Evolutionary conservation across 2,888 invertebrate species (phyloP).

Genomic region (Erebia ligea): DNA sequence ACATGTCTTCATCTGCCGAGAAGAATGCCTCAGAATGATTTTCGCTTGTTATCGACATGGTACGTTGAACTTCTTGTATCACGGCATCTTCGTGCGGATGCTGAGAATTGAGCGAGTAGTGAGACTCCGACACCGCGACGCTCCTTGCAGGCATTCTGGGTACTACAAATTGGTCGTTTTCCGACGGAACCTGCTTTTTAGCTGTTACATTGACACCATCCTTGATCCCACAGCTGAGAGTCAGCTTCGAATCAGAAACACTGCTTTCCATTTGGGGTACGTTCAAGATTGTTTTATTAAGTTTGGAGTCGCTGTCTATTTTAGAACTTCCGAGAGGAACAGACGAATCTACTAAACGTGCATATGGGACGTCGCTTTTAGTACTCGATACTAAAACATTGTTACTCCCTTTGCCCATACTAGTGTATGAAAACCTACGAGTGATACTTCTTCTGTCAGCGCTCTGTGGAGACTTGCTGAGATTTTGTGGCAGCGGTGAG

Average conservation of each 20-base stretch:
- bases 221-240: constrained; percentile 88
- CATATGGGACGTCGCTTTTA: constrained; percentile 89
- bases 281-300: constrained; percentile 82
- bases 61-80: constrained; percentile 88
- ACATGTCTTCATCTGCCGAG: constrained; percentile 95
- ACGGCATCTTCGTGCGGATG: constrained; percentile 82
- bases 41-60: constrained; percentile 94
- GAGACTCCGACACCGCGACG: constrained; percentile 86
- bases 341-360: constrained; percentile 89
- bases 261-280: constrained; percentile 89
- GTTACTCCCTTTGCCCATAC: constrained; percentile 73
- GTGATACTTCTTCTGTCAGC: constrained; percentile 74
- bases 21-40: constrained; percentile 96
- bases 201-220: constrained; percentile 62
- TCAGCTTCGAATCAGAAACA: constrained; percentile 92
- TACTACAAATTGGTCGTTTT: constrained; percentile 61
- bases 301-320: constrained; percentile 88
- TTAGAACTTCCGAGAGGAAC: constrained; percentile 81
- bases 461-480: constrained; percentile 71
- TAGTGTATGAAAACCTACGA: constrained; percentile 76
- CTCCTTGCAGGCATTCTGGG: constrained; percentile 75
- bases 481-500: constrained; percentile 69
- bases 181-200: constrained; percentile 59
- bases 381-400: constrained; percentile 73
- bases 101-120: constrained; percentile 85